Evolutionary conservation across 1,140 invertebrate genomes (phyloP), one percentile per base, ranked within the genome.

Genomic region (Drosophila bipectinata): DNA sequence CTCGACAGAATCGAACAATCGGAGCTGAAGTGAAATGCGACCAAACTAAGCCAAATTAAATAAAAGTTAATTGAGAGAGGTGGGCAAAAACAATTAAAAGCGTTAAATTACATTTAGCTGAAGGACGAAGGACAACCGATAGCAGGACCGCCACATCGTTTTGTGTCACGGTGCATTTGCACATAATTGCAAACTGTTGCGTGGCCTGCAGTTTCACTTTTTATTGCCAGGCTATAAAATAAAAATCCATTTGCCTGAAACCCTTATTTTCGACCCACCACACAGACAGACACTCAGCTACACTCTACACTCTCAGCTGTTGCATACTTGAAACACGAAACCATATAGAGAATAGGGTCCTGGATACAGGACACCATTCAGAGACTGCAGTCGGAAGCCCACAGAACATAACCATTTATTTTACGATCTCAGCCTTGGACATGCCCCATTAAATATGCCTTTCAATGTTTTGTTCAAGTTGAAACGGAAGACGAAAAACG

Each of bases 141-240:
- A 48, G n/a, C 9, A 10, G 18, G 6, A 24, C 57, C 44, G 14
- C 45, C 21, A 45, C 9, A 21, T 18, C 18, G 15, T 48, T 72
- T 62, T 47, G 52, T 73, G 68, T 62, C 68, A 73, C 68, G 67
- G 49, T 72, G 67, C 77, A 75, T 78, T 75, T 67, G 63, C 81
- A 85, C 83, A 88, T 87, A 88, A 87, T 88, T 87, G 83, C 83
- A 87, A 87, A 87, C 83, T 87, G 83, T 87, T 87, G 83, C 83
- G 51, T 67, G 67, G 78, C 60, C 39, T 78, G 74, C 66, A 75
- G 69, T 81, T 72, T 76, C 49, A 66, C 76, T 67, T 64, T 83
- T 84, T 79, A 72, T 79, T 72, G 49, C 56, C 61, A 52, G 47
- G 64, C 73, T 18, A 77, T 77, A 77, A 77, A 77, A 77, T 77